Percentiles rank a stretch among this genome's conserved stretches.
phyloP scores from a whole-genome alignment of 2,113 vertebrate genomes.

The Gnathonemus echidnorhynchus region DNA sequence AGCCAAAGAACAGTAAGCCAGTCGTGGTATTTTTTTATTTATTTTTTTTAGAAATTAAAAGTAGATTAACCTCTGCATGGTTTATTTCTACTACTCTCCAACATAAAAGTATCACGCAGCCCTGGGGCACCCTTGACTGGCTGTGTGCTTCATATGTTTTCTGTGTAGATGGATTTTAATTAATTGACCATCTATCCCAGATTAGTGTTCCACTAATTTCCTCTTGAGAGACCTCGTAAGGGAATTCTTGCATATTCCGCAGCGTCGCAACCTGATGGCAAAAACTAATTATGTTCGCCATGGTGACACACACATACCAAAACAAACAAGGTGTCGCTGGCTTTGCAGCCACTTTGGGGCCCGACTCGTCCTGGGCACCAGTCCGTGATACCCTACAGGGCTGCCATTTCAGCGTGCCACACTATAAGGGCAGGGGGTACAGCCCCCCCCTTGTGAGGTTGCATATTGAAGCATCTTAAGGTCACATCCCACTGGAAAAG shows the following conservation, averaged over 20 bases:
- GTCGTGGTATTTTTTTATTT: not conserved
- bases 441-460: not conserved
- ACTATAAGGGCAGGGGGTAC: not conserved
- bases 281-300: not conserved
- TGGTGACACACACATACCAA: not conserved
- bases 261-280: not conserved
- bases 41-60: not conserved
- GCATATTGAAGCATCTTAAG: not conserved
- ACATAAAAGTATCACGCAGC: not conserved
- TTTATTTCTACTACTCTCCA: not conserved
- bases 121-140: not conserved
- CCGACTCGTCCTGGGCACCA: not conserved
- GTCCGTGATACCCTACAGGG: not conserved
- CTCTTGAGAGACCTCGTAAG: not conserved
- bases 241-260: not conserved
- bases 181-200: not conserved
- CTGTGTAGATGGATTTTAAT: not conserved
- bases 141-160: not conserved
- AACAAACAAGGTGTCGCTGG: not conserved
- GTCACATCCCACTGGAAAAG: not conserved
- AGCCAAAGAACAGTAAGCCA: not conserved
- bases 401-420: not conserved
- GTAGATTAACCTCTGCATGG: not conserved
- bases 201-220: not conserved
- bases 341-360: not conserved